Percentiles rank a stretch among this genome's conserved stretches.
These are phyloP conservation scores for Petroica traversi DNA, from an alignment of 2,113 vertebrate species.

Conservation along the genomic window DNA sequence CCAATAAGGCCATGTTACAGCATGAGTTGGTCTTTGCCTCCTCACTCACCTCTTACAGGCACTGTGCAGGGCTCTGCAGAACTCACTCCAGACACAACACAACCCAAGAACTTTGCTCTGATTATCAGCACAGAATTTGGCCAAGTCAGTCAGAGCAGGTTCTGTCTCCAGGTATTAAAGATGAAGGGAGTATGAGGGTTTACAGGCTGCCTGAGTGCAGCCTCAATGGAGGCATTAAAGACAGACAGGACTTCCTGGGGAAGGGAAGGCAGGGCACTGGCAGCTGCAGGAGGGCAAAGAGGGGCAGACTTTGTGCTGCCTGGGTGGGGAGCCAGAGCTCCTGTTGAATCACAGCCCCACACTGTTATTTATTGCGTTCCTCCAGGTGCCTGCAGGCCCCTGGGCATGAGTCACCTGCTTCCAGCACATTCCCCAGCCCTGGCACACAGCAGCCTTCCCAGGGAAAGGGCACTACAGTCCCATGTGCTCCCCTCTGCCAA, in stretches of 20 bases:
- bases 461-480: not conserved
- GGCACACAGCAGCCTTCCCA: slow-evolving; percentile 1
- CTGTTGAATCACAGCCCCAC: not conserved
- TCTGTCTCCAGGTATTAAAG: not conserved
- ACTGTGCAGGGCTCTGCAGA: not conserved
- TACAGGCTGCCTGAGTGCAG: not conserved
- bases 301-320: not conserved
- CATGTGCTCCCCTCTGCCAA: slow-evolving; percentile 15
- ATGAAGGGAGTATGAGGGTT: not conserved
- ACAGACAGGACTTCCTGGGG: not conserved
- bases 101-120: not conserved
- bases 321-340: not conserved
- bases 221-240: not conserved
- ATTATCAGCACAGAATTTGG: not conserved
- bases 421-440: slow-evolving; percentile 2
- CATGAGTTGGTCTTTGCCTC: not conserved
- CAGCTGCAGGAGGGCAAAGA: not conserved
- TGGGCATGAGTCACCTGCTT: slow-evolving; percentile 40
- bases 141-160: not conserved
- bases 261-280: not conserved
- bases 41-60: not conserved
- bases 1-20: not conserved
- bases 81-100: not conserved
- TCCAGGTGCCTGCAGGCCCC: not conserved
- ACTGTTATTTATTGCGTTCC: not conserved